Conservation (phyloP, 2,113 vertebrate species). For the Pangasianodon hypophthalmus region DNA sequence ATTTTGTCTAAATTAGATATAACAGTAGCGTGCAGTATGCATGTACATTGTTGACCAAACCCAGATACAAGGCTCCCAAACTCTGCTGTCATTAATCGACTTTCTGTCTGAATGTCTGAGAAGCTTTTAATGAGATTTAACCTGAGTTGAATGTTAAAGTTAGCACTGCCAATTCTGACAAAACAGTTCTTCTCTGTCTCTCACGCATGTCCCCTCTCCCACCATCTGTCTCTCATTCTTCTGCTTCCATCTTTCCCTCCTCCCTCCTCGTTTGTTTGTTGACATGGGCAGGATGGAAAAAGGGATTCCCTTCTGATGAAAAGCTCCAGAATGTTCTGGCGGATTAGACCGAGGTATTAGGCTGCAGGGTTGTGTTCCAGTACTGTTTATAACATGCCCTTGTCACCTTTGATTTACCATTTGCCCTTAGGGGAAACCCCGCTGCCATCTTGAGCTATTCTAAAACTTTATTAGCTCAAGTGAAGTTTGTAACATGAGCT, state of each 20-base stretch:
- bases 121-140: not conserved
- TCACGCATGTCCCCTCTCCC: not conserved
- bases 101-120: not conserved
- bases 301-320: conserved; percentile 19
- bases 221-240: not conserved
- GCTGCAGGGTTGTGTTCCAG: conserved; percentile 3
- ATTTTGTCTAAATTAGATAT: not conserved
- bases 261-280: not conserved
- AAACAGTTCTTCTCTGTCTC: conserved; percentile 42
- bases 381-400: conserved; percentile 14
- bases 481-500: conserved; percentile 3
- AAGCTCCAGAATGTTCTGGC: conserved; percentile 18
- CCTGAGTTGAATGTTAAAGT: not conserved
- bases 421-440: not conserved
- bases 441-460: not conserved
- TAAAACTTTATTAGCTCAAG: conserved; percentile 7
- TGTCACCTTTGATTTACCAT: conserved; percentile 6
- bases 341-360: not conserved
- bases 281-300: not conserved
- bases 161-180: not conserved
- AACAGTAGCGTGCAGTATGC: not conserved
- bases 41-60: not conserved
- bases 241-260: not conserved
- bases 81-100: not conserved
- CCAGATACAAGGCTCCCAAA: not conserved